phyloP scores from a whole-genome alignment of 2,888 invertebrate genomes.

The Spodoptera picta region DNA sequence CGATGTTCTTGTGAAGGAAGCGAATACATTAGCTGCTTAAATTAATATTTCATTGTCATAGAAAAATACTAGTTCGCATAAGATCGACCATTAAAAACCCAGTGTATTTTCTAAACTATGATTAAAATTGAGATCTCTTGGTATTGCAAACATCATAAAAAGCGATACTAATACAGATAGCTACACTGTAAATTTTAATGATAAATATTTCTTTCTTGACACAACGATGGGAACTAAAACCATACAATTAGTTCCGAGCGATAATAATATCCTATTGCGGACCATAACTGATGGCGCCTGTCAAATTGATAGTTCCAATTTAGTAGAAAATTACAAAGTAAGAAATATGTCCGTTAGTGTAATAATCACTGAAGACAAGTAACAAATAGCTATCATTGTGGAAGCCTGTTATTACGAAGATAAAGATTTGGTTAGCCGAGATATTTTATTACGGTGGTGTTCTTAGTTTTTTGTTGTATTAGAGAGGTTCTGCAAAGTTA shows the following conservation, averaged over 20 bases:
- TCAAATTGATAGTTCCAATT: slow-evolving; percentile 58
- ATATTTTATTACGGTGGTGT: slow-evolving; percentile 17
- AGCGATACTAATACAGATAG: slow-evolving; percentile 14
- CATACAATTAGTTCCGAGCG: slow-evolving; percentile 35
- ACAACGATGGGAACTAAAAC: slow-evolving; percentile 36
- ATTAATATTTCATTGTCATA: too few relatives aligned
- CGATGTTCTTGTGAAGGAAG: slow-evolving; percentile 17
- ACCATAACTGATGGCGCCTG: slow-evolving; percentile 55
- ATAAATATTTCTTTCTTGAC: slow-evolving; percentile 26
- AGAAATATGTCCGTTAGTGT: slow-evolving; percentile 47
- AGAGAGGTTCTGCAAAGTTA: too few relatives aligned
- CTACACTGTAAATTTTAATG: slow-evolving; percentile 22
- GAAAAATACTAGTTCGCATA: too few relatives aligned
- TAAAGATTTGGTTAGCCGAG: slow-evolving; percentile 34
- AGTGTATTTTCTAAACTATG: slow-evolving; percentile 4
- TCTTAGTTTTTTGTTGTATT: too few relatives aligned
- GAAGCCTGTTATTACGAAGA: slow-evolving; percentile 47
- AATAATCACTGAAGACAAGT: slow-evolving; percentile 63
- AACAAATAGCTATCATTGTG: slow-evolving; percentile 58
- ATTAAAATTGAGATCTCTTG: not conserved
- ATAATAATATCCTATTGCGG: slow-evolving; percentile 47
- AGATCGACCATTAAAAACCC: too few relatives aligned
- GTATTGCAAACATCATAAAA: not conserved
- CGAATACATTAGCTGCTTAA: slow-evolving; percentile 4
- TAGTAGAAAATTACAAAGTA: slow-evolving; percentile 61